Evolutionary conservation across 2,888 invertebrate genomes (phyloP), one percentile per base, ranked within the genome.

Genomic region (Mythimna pallens): DNA sequence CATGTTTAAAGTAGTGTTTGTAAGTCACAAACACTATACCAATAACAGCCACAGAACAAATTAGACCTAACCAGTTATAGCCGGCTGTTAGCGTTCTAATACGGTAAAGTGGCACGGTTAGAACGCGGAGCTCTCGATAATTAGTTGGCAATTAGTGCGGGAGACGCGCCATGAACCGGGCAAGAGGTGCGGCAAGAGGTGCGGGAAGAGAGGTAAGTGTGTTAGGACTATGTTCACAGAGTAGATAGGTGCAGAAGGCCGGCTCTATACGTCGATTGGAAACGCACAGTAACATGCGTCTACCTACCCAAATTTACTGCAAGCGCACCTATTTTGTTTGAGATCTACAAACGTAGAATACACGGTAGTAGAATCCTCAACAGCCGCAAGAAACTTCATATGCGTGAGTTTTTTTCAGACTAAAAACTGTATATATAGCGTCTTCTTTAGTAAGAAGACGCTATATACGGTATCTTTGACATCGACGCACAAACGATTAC

Each of bases 61-160:
- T 70, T 69, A 76, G 59, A 57, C 22, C 30, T 57, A 66, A 63
- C 67, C 71, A 64, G 70, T 73, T 72, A 73, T 40, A 70, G 54
- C 62, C n/a, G 55, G 70, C 76, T 74, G 70, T 76, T 71, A 71
- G 22, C 71, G 50, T 50, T 73, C 69, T 74, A 84, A 75, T 67
- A 62, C 65, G 58, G 66, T 65, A 63, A 76, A 82, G 78, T 77
- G 79, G 55, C 57, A 61, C 70, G 40, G 77, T 80, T 78, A 75
- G 79, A 25, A 75, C 63, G 73, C 72, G 57, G 6, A 75, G 73
- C 76, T 74, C 71, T 59, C 70, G 58, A 80, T 82, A 85, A 83
- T 85, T 85, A 85, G 73, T 82, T 67, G 67, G 80, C 82, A 85
- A 85, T 83, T 85, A 82, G 78, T 74, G 47, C 64, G 34, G 57